Base-by-base conservation (phyloP, 2,113 vertebrate species). In the Hyperoodon ampullatus region DNA sequence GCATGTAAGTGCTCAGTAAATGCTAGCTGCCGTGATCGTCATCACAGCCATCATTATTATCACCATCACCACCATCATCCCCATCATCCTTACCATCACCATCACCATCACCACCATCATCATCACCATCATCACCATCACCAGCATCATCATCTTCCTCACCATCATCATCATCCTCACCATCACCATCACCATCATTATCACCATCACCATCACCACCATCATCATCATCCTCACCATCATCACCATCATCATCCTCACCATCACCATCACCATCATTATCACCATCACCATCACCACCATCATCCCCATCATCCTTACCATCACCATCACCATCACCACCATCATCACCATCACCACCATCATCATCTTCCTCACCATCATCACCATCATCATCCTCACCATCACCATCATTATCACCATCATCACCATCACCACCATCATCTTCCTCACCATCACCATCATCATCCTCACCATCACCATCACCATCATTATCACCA, bases 81-180 rank as follows among this genome's bases (percentile, higher is more conserved):
- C 0, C 9, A 33, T 2, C 5, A 5, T 3, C 60, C 1, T 1
- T 3, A 15, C 8, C 15, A 33, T 0, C 15, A 10, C 0, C 42
- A 4, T 0, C 13, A 3, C 0, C 61, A 55, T 0, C 28, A 16
- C 1, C 8, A 4, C 0, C 33, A 23, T 0, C n/a, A 10, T 0
- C 14, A 7, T 0, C 5, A 6, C 0, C 28, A 30, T 0, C 26
- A 0, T 0, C n/a, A 9, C 0, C 5, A 9, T 0, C 14, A 50
- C 0, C 28, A 26, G 0, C 3, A 30, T 0, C 28, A 26, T 0
- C 50, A 19, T 0, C 5, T 13, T 0, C 28, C 44, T 0, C 12
- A 33, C 0, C 26, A 58, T 0, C 15, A 6, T 0, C 16, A 11
- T 0, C 16, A 30, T 0, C 12, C 39, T 0, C 8, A 3, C 0